Conservation (phyloP, 2,113 vertebrate genomes). For the Ochotona curzoniae region DNA sequence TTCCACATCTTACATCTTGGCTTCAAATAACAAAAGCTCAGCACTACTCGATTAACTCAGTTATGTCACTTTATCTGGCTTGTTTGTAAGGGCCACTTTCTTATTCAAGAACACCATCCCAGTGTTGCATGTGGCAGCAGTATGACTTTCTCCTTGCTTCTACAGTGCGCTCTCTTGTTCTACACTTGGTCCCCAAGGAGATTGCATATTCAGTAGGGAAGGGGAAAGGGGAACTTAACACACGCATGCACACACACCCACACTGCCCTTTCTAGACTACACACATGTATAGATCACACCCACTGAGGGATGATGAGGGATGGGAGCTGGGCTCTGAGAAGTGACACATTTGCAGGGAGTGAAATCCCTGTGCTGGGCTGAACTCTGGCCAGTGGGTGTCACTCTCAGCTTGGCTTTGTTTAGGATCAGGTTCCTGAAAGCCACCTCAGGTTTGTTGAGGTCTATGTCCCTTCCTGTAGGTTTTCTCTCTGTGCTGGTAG, state of each 20-base stretch:
- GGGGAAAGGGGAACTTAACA: neutral
- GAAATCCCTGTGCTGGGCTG: neutral
- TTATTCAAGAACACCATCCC: neutral
- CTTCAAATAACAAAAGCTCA: neutral
- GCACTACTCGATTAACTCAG: neutral
- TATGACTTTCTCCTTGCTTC: neutral
- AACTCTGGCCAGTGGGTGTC: slow-evolving; percentile 44
- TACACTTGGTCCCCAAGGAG: neutral
- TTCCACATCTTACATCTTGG: neutral
- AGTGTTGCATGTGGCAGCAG: fast-evolving
- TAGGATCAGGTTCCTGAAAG: neutral
- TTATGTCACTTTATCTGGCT: neutral
- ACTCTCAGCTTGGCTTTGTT: neutral
- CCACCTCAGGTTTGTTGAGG: neutral
- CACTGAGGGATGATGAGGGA: fast-evolving
- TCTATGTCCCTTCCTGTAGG: neutral
- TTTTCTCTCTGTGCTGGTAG: neutral
- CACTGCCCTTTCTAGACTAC: neutral
- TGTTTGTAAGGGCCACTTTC: neutral
- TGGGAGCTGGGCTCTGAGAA: neutral
- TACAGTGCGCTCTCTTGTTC: neutral
- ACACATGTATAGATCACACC: neutral
- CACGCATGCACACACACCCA: no score
- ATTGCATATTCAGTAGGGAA: neutral
- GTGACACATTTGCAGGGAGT: neutral